Conservation (phyloP, 2,113 vertebrate genomes). For the Anarrhichthys ocellatus region DNA sequence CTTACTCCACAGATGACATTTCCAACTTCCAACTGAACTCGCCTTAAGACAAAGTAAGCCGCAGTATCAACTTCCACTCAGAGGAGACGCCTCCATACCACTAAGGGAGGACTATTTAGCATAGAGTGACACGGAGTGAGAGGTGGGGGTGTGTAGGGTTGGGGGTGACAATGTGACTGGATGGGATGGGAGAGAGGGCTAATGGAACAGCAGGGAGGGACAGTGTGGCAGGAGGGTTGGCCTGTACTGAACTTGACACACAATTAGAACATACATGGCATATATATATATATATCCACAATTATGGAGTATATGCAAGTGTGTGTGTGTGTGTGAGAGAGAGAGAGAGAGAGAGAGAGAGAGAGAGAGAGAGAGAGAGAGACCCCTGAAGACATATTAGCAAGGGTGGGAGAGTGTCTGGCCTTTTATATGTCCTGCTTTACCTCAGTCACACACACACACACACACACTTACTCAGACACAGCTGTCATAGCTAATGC, state of each 20-base stretch:
- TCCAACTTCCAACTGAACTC: conserved; percentile 41
- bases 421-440: conserved; percentile 33
- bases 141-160: not conserved
- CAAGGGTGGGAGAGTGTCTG: conserved; percentile 33
- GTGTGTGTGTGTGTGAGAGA: conserved; percentile 11
- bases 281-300: conserved; percentile 40
- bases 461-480: conserved; percentile 30
- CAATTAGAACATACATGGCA: conserved; percentile 66
- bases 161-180: conserved; percentile 55
- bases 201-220: conserved; percentile 52
- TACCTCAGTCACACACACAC: not conserved
- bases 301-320: conserved; percentile 13
- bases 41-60: conserved; percentile 31
- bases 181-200: conserved; percentile 36
- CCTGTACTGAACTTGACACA: conserved; percentile 57
- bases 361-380: no score
- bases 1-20: conserved; percentile 33
- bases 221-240: conserved; percentile 53
- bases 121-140: conserved; percentile 35
- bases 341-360: not conserved
- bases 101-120: conserved; percentile 52
- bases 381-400: conserved; percentile 25
- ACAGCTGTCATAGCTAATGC: conserved; percentile 65
- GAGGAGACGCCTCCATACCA: conserved; percentile 18
- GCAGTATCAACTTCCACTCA: conserved; percentile 30